Conservation (phyloP, 1,140 invertebrate species). For the Drosophila albomicans region DNA sequence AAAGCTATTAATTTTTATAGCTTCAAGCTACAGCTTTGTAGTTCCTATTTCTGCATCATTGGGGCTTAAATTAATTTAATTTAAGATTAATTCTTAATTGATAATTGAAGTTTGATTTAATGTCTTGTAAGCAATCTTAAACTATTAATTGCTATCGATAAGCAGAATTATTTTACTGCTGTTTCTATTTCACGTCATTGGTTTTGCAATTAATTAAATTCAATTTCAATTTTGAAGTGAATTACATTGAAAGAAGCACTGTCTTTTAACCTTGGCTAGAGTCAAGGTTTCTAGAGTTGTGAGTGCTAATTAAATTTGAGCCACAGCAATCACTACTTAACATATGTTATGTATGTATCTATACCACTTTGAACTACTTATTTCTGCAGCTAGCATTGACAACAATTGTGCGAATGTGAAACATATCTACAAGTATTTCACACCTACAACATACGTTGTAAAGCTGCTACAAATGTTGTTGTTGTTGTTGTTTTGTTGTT, state of each 20-base stretch:
- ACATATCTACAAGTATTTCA: slow-evolving; percentile 46
- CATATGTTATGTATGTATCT: not conserved
- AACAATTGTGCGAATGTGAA: slow-evolving; percentile 27
- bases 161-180: too few species aligned
- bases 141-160: too few species aligned
- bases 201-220: not conserved
- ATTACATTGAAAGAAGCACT: slow-evolving; percentile 5
- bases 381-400: slow-evolving; percentile 34
- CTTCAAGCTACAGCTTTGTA: not conserved
- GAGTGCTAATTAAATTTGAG: slow-evolving; percentile 67
- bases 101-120: too few species aligned
- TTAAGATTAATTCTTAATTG: too few species aligned
- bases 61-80: not conserved
- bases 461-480: slow-evolving; percentile 43
- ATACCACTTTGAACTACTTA: slow-evolving; percentile 5
- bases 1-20: too few species aligned
- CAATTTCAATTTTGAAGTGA: not conserved
- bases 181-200: slow-evolving; percentile 21
- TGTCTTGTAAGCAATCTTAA: too few species aligned
- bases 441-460: slow-evolving; percentile 64
- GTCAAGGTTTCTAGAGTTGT: slow-evolving; percentile 28
- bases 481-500: slow-evolving; percentile 27
- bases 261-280: slow-evolving; percentile 6
- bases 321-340: slow-evolving; percentile 4
- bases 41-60: slow-evolving; percentile 22